Base-by-base conservation (phyloP, 1,140 invertebrate genomes). In the Centruroides sculpturatus region DNA sequence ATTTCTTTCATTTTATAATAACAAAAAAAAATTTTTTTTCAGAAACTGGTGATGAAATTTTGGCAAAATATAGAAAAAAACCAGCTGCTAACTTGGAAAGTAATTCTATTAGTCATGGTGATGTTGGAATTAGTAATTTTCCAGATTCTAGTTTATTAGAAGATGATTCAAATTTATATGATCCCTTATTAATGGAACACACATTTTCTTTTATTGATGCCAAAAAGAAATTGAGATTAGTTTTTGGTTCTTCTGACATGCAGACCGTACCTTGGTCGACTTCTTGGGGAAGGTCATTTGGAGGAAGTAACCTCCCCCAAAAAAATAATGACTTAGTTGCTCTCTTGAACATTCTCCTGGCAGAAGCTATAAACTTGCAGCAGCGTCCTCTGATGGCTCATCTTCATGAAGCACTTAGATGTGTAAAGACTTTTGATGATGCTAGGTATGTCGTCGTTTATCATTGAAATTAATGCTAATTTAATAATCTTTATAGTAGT, bases 41-140 rank as follows among this genome's bases (percentile, higher is more conserved):
- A 81, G 89, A 91, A 73, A 83, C 82, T 49, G 83, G 86, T 11
- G 92, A 97, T 71, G 92, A 96, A 69, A 97, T 98, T 69, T 79
- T 98, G 65, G 92, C 89, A 35, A 97, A 96, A 71, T 98, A 98
- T 73, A 78, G 92, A 12, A 82, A 86, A 55, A 92, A 92, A 75
- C 51, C 51, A 53, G 51, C 51, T 6, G 51, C 7, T 34, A 5
- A 5, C 51, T 34, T 53, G 8, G 51, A 53, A 5, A 23, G 23
- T 23, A 41, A 41, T 41, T 41, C 47, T 5, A 56, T 49, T 23
- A 52, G 51, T 10, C 60, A 62, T 23, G 50, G 46, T 12, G 51
- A 60, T 8, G 50, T 55, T 35, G 52, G 56, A 4, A 13, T 61
- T 13, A 60, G 59, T 54, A 57, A 57, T 64, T 60, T 58, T 5